Evolutionary conservation across 2,797 vertebrate species (phyloP).

Genomic region (Lagodon rhomboides): DNA sequence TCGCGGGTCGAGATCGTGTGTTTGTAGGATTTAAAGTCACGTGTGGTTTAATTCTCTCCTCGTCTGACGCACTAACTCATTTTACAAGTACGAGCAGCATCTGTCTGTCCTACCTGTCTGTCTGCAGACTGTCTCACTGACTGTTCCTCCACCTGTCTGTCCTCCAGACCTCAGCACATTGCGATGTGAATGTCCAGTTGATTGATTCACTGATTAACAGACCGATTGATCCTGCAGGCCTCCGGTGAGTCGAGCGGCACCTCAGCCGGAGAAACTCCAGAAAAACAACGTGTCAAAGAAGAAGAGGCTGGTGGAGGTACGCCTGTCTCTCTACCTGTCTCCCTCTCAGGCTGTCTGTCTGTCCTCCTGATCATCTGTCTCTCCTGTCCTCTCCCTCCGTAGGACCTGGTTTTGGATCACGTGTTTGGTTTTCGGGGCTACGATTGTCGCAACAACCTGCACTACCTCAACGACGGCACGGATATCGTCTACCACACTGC

Average conservation of each 20-base stretch:
- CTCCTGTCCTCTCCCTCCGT: background rate
- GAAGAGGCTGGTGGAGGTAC: constrained; percentile 88
- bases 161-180: background rate
- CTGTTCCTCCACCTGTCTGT: constrained; percentile 32
- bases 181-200: background rate
- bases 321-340: background rate
- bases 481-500: constrained; percentile 97
- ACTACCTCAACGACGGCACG: constrained; percentile 96
- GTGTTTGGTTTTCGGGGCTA: constrained; percentile 96
- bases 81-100: background rate
- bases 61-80: too few species aligned
- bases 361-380: background rate
- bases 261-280: constrained; percentile 94
- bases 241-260: constrained; percentile 94
- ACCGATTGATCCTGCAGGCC: constrained; percentile 81
- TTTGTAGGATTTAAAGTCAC: too few species aligned
- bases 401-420: constrained; percentile 95
- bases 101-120: background rate
- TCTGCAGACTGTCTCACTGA: constrained; percentile 25
- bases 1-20: too few species aligned
- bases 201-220: background rate
- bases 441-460: constrained; percentile 97
- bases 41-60: too few species aligned
- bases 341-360: background rate
- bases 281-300: constrained; percentile 97